Base-by-base conservation (phyloP, 2,113 vertebrate genomes). In the Oncorhynchus tshawytscha region DNA sequence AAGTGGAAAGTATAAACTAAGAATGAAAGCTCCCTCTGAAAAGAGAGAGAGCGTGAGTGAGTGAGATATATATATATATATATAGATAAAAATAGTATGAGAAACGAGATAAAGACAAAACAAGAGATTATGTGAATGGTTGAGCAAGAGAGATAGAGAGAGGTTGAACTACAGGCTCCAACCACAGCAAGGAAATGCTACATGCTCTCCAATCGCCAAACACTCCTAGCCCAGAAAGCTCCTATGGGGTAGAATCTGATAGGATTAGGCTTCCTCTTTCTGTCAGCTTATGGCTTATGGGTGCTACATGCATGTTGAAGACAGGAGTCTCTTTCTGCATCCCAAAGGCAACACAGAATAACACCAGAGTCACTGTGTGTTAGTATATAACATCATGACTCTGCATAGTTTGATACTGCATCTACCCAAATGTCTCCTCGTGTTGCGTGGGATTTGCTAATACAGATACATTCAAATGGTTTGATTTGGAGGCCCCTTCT, bases 1-100 rank as follows among this genome's bases (percentile, higher is more conserved):
- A 69, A 66, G 71, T 85, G 78, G 82, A 84, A 70, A 81, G 71
- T 70, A 72, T 78, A 84, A 85, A 89, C 86, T 78, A 83, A 89
- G 81, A 82, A 22, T 22, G 80, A 82, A 22, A 70, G n/a, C 67
- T 70, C 15, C 7, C 75, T 84, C 73, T 34, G 83, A 65, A 60
- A 76, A 79, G 62, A 78, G 79, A 2, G 69, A 65, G 54, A 72
- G 8, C 1, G 1, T 2, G 39, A 39, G 7, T 2, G 34, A 39
- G 34, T 8, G 7, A 8, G 34, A 39, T 7, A 39, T 7, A 29
- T 3, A 29, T 29, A 34, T 5, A 34, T 6, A 34, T 6, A 34
- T 7, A 34, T 7, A 34, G 34, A 34, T 7, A 34, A 7, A 7
- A 34, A 34, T 7, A 34, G 34, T 34, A 7, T 34, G 34, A 34